Base-by-base conservation (phyloP, 2,888 invertebrate species). In the Drosophila pseudotakahashii region DNA sequence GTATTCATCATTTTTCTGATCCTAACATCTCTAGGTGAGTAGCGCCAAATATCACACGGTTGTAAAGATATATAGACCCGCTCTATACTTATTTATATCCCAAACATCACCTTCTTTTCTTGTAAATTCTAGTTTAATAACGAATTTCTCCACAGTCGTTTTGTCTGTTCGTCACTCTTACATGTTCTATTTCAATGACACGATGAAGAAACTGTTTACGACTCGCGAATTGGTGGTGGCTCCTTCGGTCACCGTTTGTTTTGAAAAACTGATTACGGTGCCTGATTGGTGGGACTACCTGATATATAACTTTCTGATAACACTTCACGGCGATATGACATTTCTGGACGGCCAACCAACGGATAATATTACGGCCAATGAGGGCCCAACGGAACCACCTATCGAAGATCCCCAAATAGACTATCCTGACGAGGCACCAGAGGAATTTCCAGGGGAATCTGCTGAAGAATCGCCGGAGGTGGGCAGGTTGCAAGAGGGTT, bases 241-340 rank as follows among this genome's bases (percentile, higher is more conserved):
- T 4, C 76, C 80, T 1, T 67, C 77, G 11, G 60, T 76, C 1
- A 86, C 85, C 0, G 37, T 89, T 1, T 41, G 16, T 3, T 89
- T 79, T 36, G 61, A 84, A 0, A 77, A 78, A 9, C 53, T 89
- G 0, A 55, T 81, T 3, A 80, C 81, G 0, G 66, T 82, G 3
- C 76, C 79, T 1, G 89, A 89, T 63, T 90, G 81, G 76, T 90
- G 88, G 88, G 81, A 84, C 30, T 84, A 77, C 58, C 41, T 88
- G 41, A 4, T 62, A 0, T 68, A 48, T 36, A 80, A 77, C 48
- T 83, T 82, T 66, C 5, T 88, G 1, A 45, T 78, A 14, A 85
- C 74, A 6, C 58, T 90, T 1, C 79, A 88, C 36, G 81, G 77
- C 16, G 76, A 86, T 5, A 63, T 87, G 72, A 23, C 48, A 0